These are phyloP conservation scores for Neodiprion virginianus DNA, from an alignment of 1,140 invertebrate genomes.

Conservation along the genomic window DNA sequence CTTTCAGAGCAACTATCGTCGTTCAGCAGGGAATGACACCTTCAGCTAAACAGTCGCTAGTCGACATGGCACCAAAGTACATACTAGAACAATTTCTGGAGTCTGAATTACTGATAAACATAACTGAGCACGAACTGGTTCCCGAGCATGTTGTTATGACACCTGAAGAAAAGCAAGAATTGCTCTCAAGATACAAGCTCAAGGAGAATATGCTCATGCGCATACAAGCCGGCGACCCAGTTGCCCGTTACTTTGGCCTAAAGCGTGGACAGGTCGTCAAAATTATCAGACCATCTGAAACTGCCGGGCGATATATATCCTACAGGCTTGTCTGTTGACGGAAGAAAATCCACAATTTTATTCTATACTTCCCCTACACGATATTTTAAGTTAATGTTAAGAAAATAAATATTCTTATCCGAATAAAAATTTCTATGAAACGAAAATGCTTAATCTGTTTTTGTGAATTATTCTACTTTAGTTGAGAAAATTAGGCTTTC, in stretches of 20 bases:
- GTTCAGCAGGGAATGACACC: constrained; percentile 94
- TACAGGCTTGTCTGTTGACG: constrained; percentile 92
- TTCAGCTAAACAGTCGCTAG: constrained; percentile 96
- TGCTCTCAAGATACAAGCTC: constrained; percentile 93
- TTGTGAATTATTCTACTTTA: too few relatives aligned
- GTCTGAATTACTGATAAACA: constrained; percentile 97
- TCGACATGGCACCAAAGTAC: constrained; percentile 99
- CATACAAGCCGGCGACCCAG: constrained; percentile 98
- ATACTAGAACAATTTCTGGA: constrained; percentile 99
- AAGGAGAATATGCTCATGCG: constrained; percentile 99
- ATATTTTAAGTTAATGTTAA: too few relatives aligned
- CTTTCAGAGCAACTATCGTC: constrained; percentile 78
- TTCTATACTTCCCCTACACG: too few relatives aligned
- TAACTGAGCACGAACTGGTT: constrained; percentile 98
- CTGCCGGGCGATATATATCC: constrained; percentile 97
- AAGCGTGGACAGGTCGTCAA: constrained; percentile 98
- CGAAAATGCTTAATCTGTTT: too few relatives aligned
- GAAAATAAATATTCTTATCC: too few relatives aligned
- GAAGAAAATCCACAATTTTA: neutral
- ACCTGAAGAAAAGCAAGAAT: constrained; percentile 95
- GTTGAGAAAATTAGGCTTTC: too few relatives aligned
- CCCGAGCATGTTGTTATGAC: constrained; percentile 99
- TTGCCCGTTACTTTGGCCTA: constrained; percentile 96
- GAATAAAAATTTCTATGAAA: too few relatives aligned
- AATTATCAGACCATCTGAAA: constrained; percentile 97